Base-by-base conservation (phyloP, 1,140 invertebrate species). In the Neodiprion fabricii region DNA sequence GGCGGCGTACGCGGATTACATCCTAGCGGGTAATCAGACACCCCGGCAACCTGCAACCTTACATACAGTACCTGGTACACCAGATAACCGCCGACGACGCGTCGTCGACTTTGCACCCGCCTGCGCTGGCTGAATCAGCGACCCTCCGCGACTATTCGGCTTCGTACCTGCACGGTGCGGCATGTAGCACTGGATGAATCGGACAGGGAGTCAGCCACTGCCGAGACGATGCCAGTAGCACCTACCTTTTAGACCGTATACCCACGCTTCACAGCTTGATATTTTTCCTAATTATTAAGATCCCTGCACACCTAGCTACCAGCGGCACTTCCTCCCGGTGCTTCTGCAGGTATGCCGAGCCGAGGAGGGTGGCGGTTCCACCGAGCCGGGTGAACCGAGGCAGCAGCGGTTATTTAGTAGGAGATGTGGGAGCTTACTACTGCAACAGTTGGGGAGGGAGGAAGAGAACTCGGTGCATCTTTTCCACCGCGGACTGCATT, bases 341-440 rank as follows among this genome's bases (percentile, higher is more conserved):
- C 40, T 69, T 40, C 28, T 40, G 28, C 14, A 47, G 67, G 67
- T 69, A 69, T 69, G 67, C 67, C 11, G 21, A 69, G 67, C 28
- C n/a, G 72, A 73, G 23, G 72, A 67, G 11, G 53, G 11, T 14
- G 28, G 53, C 53, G 53, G 53, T 40, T 40, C 5, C n/a, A 9
- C 53, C 53, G 53, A 67, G 72, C 69, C 21, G 21, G 74, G 72
- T 78, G 75, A 79, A 84, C 83, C 77, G 76, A 77, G 75, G 75
- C 78, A 75, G 75, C 78, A 79, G 78, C 77, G 77, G 79, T 84
- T 83, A 83, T 85, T 85, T 85, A 83, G 76, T 74, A 73, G 78
- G 70, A 79, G 78, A 79, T 75, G 77, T 74, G 68, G 74, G 75
- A 78, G 77, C 67, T 40, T 40, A 40, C 70, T 77, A 66, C 75